phyloP scores from a whole-genome alignment of 2,888 invertebrate genomes.

The Napeogenes sylphis region DNA sequence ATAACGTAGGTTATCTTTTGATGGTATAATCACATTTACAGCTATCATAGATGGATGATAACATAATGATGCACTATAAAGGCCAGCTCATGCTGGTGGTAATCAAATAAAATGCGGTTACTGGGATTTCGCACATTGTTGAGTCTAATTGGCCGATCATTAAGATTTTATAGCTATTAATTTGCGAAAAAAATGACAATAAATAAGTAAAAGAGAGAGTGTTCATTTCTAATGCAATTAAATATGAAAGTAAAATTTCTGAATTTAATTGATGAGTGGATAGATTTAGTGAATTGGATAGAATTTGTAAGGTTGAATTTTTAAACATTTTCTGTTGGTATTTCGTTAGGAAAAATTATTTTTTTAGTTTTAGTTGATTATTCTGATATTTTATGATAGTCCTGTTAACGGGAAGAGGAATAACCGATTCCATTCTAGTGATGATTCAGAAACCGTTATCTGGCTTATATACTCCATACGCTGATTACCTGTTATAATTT shows the following conservation, averaged over 20 bases:
- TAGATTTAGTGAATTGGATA: neutral
- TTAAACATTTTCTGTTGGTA: no score
- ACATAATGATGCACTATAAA: slow-evolving; percentile 64
- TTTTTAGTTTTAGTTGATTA: no score
- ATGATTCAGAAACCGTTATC: no score
- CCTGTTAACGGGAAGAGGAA: no score
- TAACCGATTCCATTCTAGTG: no score
- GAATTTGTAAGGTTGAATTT: no score
- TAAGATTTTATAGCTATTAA: slow-evolving; percentile 34
- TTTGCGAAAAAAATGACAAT: slow-evolving; percentile 19
- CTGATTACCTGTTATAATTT: no score
- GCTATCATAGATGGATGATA: slow-evolving; percentile 54
- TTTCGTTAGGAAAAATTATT: no score
- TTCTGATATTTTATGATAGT: no score
- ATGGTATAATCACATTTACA: slow-evolving; percentile 47
- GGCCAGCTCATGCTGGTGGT: slow-evolving; percentile 54
- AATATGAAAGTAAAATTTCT: slow-evolving; percentile 2
- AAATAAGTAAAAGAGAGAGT: slow-evolving; percentile 24
- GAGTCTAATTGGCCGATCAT: slow-evolving; percentile 26
- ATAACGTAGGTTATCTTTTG: slow-evolving; percentile 33
- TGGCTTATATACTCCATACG: no score
- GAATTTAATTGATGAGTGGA: neutral
- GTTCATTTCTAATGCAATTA: neutral
- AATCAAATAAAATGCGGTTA: slow-evolving; percentile 47
- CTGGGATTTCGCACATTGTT: slow-evolving; percentile 34